phyloP scores from a whole-genome alignment of 2,888 invertebrate genomes.

The Cheilosia grossa region DNA sequence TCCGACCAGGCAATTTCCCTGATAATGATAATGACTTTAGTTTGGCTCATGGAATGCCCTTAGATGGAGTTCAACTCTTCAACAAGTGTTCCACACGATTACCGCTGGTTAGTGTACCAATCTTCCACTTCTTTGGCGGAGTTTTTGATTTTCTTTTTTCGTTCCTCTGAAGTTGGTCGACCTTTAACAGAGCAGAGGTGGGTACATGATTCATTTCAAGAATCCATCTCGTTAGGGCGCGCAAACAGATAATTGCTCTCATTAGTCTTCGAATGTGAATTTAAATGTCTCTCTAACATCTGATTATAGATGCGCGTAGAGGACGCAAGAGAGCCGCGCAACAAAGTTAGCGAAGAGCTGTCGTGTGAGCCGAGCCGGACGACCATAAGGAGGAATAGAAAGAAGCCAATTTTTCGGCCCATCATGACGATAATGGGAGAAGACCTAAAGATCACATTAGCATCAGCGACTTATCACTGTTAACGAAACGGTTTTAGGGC shows the following conservation, averaged over 20 bases:
- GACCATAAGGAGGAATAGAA: not conserved
- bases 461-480: conserved; percentile 63
- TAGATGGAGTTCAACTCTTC: conserved; percentile 67
- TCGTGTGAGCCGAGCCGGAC: conserved; percentile 21
- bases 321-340: not conserved
- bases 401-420: not conserved
- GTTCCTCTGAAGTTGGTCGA: conserved; percentile 37
- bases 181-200: conserved; percentile 30
- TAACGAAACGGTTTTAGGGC: conserved; percentile 32
- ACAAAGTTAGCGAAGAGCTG: not conserved
- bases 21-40: conserved; percentile 75
- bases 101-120: conserved; percentile 71
- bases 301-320: conserved; percentile 48
- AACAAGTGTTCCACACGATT: conserved; percentile 75
- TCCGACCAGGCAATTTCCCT: conserved; percentile 61
- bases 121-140: conserved; percentile 26
- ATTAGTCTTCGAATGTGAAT: conserved; percentile 79
- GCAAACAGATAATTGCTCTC: conserved; percentile 82
- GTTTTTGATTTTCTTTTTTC: conserved; percentile 4
- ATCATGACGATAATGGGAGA: conserved; percentile 38
- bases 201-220: conserved; percentile 67
- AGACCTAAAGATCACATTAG: conserved; percentile 66
- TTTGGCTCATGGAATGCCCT: conserved; percentile 62
- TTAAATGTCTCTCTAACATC: conserved; percentile 59
- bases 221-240: conserved; percentile 76